These are phyloP conservation scores for Kryphioiulus occultus DNA, from an alignment of 2,888 invertebrate species.

Conservation along the genomic window DNA sequence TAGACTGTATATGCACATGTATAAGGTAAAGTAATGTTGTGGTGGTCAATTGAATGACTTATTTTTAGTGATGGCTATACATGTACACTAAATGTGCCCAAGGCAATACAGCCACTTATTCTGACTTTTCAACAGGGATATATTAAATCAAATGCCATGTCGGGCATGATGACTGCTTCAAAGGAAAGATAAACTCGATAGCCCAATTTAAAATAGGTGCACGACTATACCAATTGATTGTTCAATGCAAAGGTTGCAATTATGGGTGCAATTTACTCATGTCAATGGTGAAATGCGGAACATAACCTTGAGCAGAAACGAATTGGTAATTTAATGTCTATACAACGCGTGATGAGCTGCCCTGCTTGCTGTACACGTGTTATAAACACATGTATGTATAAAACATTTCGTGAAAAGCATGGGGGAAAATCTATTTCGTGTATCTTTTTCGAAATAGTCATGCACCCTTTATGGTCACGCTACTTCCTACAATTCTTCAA, in stretches of 20 bases:
- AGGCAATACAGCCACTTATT: not conserved
- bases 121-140: not conserved
- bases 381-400: not conserved
- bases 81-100: not conserved
- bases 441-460: not conserved
- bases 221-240: conserved; percentile 16
- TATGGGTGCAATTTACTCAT: not conserved
- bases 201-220: conserved; percentile 4
- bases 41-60: too few species aligned
- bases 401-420: not conserved
- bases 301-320: conserved; percentile 36
- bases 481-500: not conserved
- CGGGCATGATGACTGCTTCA: not conserved
- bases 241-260: conserved; percentile 36
- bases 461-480: not conserved
- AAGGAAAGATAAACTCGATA: not conserved
- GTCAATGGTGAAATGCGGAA: conserved; percentile 37
- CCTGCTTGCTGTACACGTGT: not conserved
- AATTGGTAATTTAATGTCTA: conserved; percentile 7
- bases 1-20: too few species aligned
- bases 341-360: not conserved
- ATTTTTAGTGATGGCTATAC: too few species aligned
- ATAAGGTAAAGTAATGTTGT: too few species aligned
- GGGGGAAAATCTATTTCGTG: not conserved
- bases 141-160: not conserved